Evolutionary conservation across 2,113 vertebrate species (phyloP), one percentile per base, ranked within the genome.

Genomic region (Amia ocellicauda): DNA sequence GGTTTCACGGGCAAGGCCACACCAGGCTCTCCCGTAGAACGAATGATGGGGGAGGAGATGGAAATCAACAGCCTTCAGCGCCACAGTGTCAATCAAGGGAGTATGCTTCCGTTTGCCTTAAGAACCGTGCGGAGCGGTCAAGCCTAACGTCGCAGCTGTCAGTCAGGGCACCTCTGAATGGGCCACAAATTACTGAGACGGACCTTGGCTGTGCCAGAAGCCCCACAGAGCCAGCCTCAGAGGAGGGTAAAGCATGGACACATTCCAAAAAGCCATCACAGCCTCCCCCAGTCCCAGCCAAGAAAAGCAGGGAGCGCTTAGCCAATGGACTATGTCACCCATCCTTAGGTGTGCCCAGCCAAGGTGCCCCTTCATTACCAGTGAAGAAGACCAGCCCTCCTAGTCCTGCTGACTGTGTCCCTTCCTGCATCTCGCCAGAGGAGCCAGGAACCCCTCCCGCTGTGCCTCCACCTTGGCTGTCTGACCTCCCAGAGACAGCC

Each of bases 211-310:
- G 63, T 74, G 0, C 71, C 77, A 72, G 76, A n/a, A 83, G 82
- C 53, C 83, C 84, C 20, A 69, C 78, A 16, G 79, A 80, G 58
- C 75, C 72, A 3, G 70, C 50, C 31, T 58, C 31, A 3, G 68
- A 63, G 31, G 79, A 80, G 36, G 67, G 74, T 11, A 83, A 91
- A 66, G 61, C 77, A 59, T 88, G 83, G 81, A 85, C 79, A 19
- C 92, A 90, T 60, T 75, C 87, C 58, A 96, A 93, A 86, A 90
- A 90, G 68, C 84, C 90, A 16, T 86, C 92, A 1, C 93, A 97
- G 64, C 97, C 97, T 0, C 97, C 97, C 7, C 97, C 97, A 0
- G 96, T 99, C 20, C 97, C 97, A 16, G 93, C 89, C 63, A 99
- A 99, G 82, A 99, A 95, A 86, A 92, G 90, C 66, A 90, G 86